Evolutionary conservation across 2,797 vertebrate species (phyloP), one percentile per base, ranked within the genome.

Genomic region (Chaunax sp.): DNA sequence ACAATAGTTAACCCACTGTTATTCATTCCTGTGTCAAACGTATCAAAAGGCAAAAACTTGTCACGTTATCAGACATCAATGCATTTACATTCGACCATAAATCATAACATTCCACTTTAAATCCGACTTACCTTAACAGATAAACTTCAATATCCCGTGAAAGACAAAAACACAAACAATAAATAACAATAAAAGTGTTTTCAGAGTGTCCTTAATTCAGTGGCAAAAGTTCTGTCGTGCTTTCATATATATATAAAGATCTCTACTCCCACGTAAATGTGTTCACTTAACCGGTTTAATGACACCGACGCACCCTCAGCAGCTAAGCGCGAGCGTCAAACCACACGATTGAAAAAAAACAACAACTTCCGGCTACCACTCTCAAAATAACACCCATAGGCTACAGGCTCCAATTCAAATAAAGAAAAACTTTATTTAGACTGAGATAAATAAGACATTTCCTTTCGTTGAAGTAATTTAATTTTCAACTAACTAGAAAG

Each of bases 331-430:
- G 33, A 1, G 16, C 8, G 11, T 47, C 55, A 67, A 52, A 19
- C 2, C 28, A n/a, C 0, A 13, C 2, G 37, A 46, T 2, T 8
- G 12, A 28, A 9, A 2, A 30, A 22, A 11, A 16, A 45, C 14
- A 12, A 18, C 0, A 1, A 3, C 53, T 74, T 84, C 78, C 78
- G 49, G 28, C 0, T 2, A 15, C 4, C 0, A 30, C 53, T 75
- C 82, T 83, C 80, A 86, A 76, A 85, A 79, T 81, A 87, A 84
- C 72, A 56, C 0, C 4, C 10, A 16, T 0, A 9, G 2, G 1
- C 11, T 12, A 1, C n/a, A 2, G 0, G 1, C 28, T 43, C 18
- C 13, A 43, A 16, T 14, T 23, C 0, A 14, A 16, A 25, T 6
- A 30, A 43, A 64, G 7, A 28, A 12, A 6, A 52, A 18, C 5